Evolutionary conservation across 2,888 invertebrate genomes (phyloP).

Genomic region (Zygothrica quintamaculata): DNA sequence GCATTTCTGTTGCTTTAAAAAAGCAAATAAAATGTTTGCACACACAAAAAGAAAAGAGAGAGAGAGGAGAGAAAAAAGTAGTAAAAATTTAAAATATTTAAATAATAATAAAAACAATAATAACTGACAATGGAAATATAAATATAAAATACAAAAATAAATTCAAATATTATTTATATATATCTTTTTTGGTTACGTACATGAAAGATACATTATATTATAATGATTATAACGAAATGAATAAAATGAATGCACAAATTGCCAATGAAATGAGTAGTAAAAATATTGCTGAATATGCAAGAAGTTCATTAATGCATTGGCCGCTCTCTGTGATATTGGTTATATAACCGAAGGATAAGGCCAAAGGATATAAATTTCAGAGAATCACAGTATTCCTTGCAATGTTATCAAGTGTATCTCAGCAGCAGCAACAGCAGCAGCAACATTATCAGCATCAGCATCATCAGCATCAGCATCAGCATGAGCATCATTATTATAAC

Average conservation of each 20-base stretch:
- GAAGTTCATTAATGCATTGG: constrained; percentile 28
- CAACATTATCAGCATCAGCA: background rate
- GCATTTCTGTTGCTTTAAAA: background rate
- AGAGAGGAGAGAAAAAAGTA: background rate
- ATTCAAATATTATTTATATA: no score
- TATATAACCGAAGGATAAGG: background rate
- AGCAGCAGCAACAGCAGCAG: constrained; percentile 19
- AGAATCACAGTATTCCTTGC: constrained; percentile 16
- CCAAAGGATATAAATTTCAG: constrained; percentile 4
- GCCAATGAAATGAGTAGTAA: constrained; percentile 29
- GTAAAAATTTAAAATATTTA: background rate
- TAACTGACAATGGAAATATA: background rate
- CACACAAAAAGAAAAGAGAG: background rate
- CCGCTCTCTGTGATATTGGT: background rate
- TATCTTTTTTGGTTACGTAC: no score
- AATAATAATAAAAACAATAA: no score
- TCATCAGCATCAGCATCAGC: constrained; percentile 19
- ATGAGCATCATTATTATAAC: background rate
- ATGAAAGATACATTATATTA: background rate
- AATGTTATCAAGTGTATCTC: constrained; percentile 7
- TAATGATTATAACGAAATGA: constrained; percentile 3
- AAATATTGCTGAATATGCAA: constrained; percentile 15
- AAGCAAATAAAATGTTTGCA: background rate
- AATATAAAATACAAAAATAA: background rate
- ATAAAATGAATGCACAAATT: constrained; percentile 27